A percentile compares a stretch with the other conserved stretches of the same genome.
These are phyloP conservation scores for Craniophora ligustri DNA, from an alignment of 2,888 invertebrate species.

Conservation along the genomic window DNA sequence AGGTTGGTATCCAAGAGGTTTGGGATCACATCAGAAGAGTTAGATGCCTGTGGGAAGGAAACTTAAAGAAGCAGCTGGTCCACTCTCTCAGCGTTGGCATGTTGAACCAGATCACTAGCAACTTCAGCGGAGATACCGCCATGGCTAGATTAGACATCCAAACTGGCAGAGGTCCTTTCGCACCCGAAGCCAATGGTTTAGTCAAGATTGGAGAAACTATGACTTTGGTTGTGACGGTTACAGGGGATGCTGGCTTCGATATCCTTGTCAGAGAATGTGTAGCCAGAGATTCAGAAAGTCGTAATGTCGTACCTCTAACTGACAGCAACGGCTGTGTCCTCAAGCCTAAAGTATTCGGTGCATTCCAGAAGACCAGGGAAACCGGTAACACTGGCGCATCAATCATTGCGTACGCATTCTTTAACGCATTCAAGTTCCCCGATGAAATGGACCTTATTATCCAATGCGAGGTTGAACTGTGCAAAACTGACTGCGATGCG, in stretches of 20 bases:
- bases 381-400: conserved; percentile 92
- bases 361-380: conserved; percentile 94
- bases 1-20: conserved; percentile 92
- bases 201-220: conserved; percentile 94
- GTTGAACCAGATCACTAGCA: conserved; percentile 93
- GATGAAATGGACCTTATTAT: conserved; percentile 95
- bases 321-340: conserved; percentile 93
- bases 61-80: conserved; percentile 92
- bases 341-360: conserved; percentile 93
- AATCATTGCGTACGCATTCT: conserved; percentile 93
- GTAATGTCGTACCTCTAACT: conserved; percentile 91
- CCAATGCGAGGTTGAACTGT: conserved; percentile 94
- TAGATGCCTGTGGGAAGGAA: conserved; percentile 94
- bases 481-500: conserved; percentile 93
- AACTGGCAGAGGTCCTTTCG: conserved; percentile 93
- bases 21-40: conserved; percentile 94
- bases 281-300: conserved; percentile 91
- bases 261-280: conserved; percentile 93
- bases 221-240: conserved; percentile 94
- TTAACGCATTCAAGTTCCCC: conserved; percentile 95
- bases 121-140: conserved; percentile 95
- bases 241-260: conserved; percentile 94
- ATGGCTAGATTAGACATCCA: conserved; percentile 94
- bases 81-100: conserved; percentile 93
- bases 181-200: conserved; percentile 92